Conservation (phyloP, 2,113 vertebrate genomes). For the Puma concolor region DNA sequence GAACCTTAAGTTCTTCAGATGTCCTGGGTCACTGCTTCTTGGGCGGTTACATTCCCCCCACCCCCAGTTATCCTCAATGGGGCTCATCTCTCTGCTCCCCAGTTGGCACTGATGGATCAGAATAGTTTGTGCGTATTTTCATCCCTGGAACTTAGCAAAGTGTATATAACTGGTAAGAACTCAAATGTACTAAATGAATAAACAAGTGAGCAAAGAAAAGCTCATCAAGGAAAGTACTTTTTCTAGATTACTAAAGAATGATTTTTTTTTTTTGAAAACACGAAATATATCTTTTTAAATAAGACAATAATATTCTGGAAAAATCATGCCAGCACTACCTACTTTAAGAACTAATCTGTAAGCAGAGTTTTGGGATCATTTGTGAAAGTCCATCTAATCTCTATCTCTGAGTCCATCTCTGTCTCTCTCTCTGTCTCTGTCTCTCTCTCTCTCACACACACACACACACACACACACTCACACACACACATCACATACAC, state of each 20-base stretch:
- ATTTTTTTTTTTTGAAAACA: neutral
- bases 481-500: neutral
- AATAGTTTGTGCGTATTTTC: rapidly evolving
- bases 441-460: no score
- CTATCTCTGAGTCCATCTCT: neutral
- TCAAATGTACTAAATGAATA: neutral
- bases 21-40: rapidly evolving
- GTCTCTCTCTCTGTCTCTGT: rapidly evolving
- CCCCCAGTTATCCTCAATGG: rapidly evolving
- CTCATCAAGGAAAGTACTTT: neutral
- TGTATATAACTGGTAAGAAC: neutral
- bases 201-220: neutral
- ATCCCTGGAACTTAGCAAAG: neutral
- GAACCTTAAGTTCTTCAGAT: neutral
- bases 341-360: neutral
- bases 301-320: neutral
- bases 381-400: neutral
- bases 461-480: neutral
- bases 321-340: neutral
- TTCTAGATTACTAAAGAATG: neutral
- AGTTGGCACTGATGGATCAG: rapidly evolving
- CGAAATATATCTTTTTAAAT: neutral
- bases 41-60: rapidly evolving
- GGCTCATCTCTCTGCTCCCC: neutral
- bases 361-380: neutral